These are phyloP conservation scores for Fratercula arctica DNA, from an alignment of 2,797 vertebrate genomes.

Conservation along the genomic window DNA sequence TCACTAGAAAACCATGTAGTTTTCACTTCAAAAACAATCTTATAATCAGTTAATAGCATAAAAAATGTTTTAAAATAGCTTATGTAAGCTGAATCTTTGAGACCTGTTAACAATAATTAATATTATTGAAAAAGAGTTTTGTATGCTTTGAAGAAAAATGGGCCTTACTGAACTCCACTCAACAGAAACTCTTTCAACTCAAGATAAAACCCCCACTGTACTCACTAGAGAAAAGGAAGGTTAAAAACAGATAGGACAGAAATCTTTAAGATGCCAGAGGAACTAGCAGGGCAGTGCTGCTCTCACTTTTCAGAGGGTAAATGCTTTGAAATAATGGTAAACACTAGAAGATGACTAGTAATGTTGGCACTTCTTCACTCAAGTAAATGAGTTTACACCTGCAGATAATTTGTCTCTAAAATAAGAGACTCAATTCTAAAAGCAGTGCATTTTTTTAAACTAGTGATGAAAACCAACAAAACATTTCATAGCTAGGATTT, in stretches of 20 bases:
- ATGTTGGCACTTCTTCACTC: background rate
- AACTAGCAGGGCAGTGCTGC: background rate
- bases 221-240: background rate
- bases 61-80: background rate
- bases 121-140: background rate
- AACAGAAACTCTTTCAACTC: background rate
- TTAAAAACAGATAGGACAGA: background rate
- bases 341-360: background rate
- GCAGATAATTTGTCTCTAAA: background rate
- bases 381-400: background rate
- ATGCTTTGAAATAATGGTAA: slow-evolving; percentile 11
- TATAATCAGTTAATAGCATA: background rate
- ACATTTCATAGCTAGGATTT: background rate
- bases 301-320: background rate
- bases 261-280: background rate
- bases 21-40: background rate
- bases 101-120: background rate
- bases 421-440: background rate
- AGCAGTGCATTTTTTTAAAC: background rate
- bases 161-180: background rate
- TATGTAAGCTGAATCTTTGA: background rate
- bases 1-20: background rate
- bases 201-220: background rate
- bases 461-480: background rate
- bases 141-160: background rate